Evolutionary conservation across 2,888 invertebrate genomes (phyloP).

Genomic region (Lepeophtheirus nordmannii): DNA sequence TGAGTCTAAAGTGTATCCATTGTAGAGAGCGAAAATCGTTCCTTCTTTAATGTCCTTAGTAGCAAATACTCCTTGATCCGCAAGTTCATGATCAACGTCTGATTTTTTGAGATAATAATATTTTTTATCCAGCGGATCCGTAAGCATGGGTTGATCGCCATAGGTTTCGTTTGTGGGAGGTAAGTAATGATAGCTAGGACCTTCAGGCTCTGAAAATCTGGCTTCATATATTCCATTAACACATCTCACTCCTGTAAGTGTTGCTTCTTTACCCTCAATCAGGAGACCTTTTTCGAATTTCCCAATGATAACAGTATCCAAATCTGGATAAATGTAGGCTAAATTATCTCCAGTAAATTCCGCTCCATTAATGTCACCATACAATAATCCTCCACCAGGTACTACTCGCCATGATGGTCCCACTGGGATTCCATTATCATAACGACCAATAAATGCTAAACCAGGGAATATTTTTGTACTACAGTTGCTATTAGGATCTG

Average conservation of each 20-base stretch:
- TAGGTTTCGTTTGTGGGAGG: slow-evolving; percentile 5
- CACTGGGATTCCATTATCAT: slow-evolving; percentile 3
- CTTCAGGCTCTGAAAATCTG: background rate
- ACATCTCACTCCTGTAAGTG: background rate
- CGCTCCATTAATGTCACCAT: background rate
- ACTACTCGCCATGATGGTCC: slow-evolving; percentile 12
- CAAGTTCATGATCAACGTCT: background rate
- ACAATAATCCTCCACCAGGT: background rate
- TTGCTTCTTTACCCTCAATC: background rate
- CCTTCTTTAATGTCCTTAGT: background rate
- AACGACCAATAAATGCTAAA: slow-evolving; percentile 3
- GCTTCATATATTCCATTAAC: slow-evolving; percentile 11
- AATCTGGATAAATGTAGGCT: slow-evolving; percentile 14
- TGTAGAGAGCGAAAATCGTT: slow-evolving; percentile 2
- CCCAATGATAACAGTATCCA: slow-evolving; percentile 4
- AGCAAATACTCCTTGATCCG: slow-evolving; percentile 7
- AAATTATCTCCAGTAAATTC: slow-evolving; percentile 7
- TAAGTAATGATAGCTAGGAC: slow-evolving; percentile 3
- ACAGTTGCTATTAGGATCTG: background rate
- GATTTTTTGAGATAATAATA: background rate
- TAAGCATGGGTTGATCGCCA: slow-evolving; percentile 6
- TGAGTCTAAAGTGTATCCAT: background rate
- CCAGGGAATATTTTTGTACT: background rate
- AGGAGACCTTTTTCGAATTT: slow-evolving; percentile 12
- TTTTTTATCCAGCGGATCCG: slow-evolving; percentile 15